Conservation (phyloP, 1,140 invertebrate genomes). For the Cryptotermes secundus region DNA sequence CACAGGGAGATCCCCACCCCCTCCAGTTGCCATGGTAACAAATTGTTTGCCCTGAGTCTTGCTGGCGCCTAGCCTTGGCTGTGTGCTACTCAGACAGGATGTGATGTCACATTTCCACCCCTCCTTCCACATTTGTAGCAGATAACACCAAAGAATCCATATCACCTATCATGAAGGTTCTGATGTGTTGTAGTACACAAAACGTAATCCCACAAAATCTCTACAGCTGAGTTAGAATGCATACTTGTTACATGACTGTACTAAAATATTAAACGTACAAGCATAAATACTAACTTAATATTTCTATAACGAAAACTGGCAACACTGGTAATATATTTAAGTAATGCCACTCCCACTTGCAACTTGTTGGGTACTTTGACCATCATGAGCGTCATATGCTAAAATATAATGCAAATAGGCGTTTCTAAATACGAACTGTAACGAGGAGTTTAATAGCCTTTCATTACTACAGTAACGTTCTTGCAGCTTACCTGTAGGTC, state of each 20-base stretch:
- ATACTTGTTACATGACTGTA: too few relatives aligned
- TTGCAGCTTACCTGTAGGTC: too few relatives aligned
- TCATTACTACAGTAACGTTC: too few relatives aligned
- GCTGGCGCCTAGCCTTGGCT: conserved; percentile 17
- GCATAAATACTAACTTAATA: neutral
- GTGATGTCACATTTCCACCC: conserved; percentile 26
- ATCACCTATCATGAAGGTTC: neutral
- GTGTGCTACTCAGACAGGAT: conserved; percentile 26
- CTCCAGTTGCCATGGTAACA: conserved; percentile 35
- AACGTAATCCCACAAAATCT: too few relatives aligned
- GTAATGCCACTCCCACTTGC: conserved; percentile 1
- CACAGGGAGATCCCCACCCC: conserved; percentile 24
- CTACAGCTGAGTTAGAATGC: too few relatives aligned
- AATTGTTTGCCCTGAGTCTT: conserved; percentile 35
- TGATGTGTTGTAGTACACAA: neutral
- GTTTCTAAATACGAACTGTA: too few relatives aligned
- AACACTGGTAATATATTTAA: neutral
- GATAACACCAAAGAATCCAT: neutral
- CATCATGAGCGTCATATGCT: neutral
- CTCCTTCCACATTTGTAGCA: conserved; percentile 11
- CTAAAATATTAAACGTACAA: neutral
- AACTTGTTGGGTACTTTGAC: neutral
- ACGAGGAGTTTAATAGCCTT: too few relatives aligned
- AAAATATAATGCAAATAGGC: too few relatives aligned
- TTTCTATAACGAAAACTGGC: neutral